Evolutionary conservation across 2,888 invertebrate genomes (phyloP).

Genomic region (Parasteatoda lunata): DNA sequence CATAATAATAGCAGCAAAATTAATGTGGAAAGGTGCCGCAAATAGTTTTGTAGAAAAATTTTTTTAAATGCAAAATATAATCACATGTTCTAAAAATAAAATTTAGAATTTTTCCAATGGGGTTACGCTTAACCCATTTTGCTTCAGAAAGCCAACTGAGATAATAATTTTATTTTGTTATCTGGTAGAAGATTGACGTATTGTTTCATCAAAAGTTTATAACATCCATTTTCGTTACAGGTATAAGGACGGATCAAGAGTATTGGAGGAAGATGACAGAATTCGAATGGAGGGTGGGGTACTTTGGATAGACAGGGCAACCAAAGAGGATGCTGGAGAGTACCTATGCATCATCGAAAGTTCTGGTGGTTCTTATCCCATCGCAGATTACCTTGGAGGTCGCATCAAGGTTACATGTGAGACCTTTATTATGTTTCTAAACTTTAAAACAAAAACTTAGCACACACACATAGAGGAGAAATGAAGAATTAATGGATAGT

Average conservation of each 20-base stretch:
- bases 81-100: no score
- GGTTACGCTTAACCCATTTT: no score
- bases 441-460: no score
- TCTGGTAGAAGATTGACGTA: no score
- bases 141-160: no score
- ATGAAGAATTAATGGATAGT: not conserved
- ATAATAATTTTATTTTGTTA: no score
- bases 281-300: conserved; percentile 30
- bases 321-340: conserved; percentile 61
- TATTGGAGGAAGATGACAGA: conserved; percentile 13
- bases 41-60: no score
- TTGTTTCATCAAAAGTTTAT: no score
- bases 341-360: conserved; percentile 64
- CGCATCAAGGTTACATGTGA: conserved; percentile 65
- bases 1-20: no score
- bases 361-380: conserved; percentile 38
- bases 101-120: no score
- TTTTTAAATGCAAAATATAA: no score
- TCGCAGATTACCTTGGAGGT: conserved; percentile 50
- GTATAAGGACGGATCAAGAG: conserved; percentile 61
- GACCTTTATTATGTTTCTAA: conserved; percentile 4
- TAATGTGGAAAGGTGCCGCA: no score
- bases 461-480: not conserved
- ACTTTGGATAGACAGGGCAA: conserved; percentile 14
- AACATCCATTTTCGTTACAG: conserved; percentile 2